These are phyloP conservation scores for Sphenopsis melanotis DNA, from an alignment of 2,797 vertebrate genomes.

Conservation along the genomic window DNA sequence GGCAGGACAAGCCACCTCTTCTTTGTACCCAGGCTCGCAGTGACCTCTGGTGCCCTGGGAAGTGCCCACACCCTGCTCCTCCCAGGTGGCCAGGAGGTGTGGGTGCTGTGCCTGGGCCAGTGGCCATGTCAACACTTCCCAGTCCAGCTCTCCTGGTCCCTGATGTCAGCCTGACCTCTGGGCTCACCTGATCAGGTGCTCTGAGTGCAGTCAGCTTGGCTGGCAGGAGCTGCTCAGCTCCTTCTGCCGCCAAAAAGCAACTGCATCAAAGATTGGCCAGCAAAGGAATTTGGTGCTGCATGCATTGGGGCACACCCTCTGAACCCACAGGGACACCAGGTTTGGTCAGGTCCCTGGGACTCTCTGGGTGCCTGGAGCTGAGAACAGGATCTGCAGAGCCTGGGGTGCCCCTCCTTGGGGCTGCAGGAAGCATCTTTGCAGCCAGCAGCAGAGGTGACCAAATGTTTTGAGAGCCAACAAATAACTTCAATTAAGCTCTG, in stretches of 20 bases:
- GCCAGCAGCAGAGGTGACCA: not conserved
- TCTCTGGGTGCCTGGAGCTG: not conserved
- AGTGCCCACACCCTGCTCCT: rapidly evolving
- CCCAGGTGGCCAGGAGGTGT: not conserved
- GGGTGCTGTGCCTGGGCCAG: not conserved
- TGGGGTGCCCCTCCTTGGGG: rapidly evolving
- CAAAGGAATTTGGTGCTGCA: not conserved
- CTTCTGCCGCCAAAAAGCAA: not conserved
- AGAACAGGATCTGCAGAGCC: not conserved
- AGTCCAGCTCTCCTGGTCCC: not conserved
- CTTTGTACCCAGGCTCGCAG: rapidly evolving
- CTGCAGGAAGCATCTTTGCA: not conserved
- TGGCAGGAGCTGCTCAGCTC: not conserved
- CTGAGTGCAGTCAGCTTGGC: not conserved
- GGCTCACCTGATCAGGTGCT: not conserved
- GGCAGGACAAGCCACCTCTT: rapidly evolving
- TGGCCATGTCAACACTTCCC: not conserved
- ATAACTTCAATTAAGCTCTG: conserved; percentile 55
- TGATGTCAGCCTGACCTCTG: not conserved
- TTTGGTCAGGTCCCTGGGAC: rapidly evolving
- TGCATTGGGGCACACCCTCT: not conserved
- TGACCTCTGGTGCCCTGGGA: not conserved
- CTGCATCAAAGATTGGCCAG: rapidly evolving
- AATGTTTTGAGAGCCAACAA: conserved; percentile 28
- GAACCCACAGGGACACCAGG: not conserved